Evolutionary conservation across 2,888 invertebrate species (phyloP).

Genomic region (Scaptomyza reducta): DNA sequence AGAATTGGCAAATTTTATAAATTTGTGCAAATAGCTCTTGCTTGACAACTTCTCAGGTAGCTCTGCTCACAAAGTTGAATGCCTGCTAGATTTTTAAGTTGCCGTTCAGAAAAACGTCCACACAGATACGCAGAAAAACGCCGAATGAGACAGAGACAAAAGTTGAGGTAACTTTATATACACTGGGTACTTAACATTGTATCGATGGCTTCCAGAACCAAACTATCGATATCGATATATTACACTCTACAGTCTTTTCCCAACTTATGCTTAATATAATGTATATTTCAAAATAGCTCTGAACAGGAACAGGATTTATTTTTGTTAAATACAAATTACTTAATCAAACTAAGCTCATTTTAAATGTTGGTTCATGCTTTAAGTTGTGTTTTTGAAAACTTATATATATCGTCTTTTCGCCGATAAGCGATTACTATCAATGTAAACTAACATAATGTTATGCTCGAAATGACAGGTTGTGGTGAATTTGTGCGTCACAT

Average conservation of each 20-base stretch:
- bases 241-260: not conserved
- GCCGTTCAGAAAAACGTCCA: constrained; percentile 64
- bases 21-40: constrained; percentile 66
- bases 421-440: not conserved
- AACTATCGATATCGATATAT: constrained; percentile 27
- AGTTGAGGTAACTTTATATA: constrained; percentile 60
- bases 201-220: constrained; percentile 26
- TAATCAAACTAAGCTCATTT: not conserved
- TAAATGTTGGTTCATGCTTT: not conserved
- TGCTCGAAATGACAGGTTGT: constrained; percentile 25
- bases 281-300: not conserved
- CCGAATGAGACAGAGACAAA: constrained; percentile 83
- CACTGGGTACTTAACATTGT: constrained; percentile 26
- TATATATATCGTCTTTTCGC: not conserved
- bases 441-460: constrained; percentile 24
- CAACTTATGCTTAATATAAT: not conserved
- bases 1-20: constrained; percentile 61
- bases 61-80: constrained; percentile 60
- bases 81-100: constrained; percentile 46
- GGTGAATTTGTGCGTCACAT: not conserved
- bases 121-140: constrained; percentile 82
- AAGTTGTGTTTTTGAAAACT: not conserved
- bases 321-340: not conserved
- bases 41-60: constrained; percentile 65
- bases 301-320: not conserved